Base-by-base conservation (phyloP, 30 jellyfish, hydroid and myxozoan species). In the Turritopsis dohrnii region DNA sequence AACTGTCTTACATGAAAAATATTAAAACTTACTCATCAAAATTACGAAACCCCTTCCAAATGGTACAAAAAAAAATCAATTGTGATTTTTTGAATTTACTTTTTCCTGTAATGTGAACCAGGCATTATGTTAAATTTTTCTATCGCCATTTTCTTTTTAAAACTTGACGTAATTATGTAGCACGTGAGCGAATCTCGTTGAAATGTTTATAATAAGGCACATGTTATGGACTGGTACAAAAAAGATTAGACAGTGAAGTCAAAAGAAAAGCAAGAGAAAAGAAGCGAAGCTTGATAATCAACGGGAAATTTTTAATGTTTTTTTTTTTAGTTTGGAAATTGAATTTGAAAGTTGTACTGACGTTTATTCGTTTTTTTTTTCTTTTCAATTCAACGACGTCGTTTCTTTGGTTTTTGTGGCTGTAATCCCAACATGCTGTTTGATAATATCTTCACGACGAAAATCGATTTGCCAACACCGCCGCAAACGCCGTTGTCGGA, bases 401-500 rank as follows among this genome's bases (percentile, higher is more conserved):
- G n/a, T n/a, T n/a, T n/a, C n/a, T n/a, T n/a, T n/a, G n/a, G n/a
- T n/a, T n/a, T n/a, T n/a, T n/a, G n/a, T n/a, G n/a, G n/a, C n/a
- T n/a, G n/a, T n/a, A 41, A 41, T 41, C 13, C 9, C 60, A 77
- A 29, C 41, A 77, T 77, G 85, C 28, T 26, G 66, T 77, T 24
- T 77, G 85, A 77, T 19, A 77, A 77, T 18, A 77, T 30, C 19
- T 77, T 77, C 29, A 77, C 66, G 28, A 52, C 85, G 26, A 66
- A 77, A n/a, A 29, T 77, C 28, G 85, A 77, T 30, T 52, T 77
- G 23, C 72, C 28, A 18, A 23, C 85, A 1, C 85, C 85, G 25
- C 85, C 85, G 19, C 71, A 26, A 24, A 77, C 85, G 28, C 85
- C 85, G 28, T 69, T 69, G 28, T 77, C 73, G 1, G 66, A n/a